Evolutionary conservation across 2,888 invertebrate genomes (phyloP).

Genomic region (Xanthorhoe designata): DNA sequence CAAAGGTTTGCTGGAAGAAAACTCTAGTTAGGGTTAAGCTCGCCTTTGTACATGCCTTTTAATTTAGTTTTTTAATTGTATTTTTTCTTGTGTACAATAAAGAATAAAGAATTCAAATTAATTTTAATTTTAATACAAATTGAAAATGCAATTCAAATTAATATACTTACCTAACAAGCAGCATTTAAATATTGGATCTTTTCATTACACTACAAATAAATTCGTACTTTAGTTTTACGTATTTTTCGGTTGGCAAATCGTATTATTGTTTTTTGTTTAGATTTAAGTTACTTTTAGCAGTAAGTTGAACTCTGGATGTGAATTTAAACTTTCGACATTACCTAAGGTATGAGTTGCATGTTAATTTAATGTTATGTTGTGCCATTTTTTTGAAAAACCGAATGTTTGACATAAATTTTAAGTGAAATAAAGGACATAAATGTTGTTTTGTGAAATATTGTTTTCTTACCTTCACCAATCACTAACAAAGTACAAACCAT

Average conservation of each 20-base stretch:
- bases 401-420: conserved; percentile 15
- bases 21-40: no score
- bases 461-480: background rate
- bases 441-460: conserved; percentile 17
- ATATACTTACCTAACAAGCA: no score
- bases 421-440: conserved; percentile 12
- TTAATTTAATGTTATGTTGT: conserved; percentile 11
- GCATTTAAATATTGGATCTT: no score
- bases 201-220: background rate
- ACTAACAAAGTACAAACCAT: no score
- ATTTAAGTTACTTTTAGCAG: background rate
- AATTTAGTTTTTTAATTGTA: no score
- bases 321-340: conserved; percentile 5
- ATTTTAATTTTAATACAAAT: no score
- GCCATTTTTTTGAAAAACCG: conserved; percentile 19
- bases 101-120: no score
- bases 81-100: no score
- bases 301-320: conserved; percentile 16
- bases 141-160: no score
- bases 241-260: conserved; percentile 21
- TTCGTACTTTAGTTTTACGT: background rate
- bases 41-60: no score
- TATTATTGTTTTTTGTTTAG: conserved; percentile 1
- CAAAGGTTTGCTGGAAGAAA: no score
- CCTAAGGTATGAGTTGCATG: conserved; percentile 15